These are phyloP conservation scores for Pseudomugil tenellus DNA, from an alignment of 2,797 vertebrate genomes.

Conservation along the genomic window DNA sequence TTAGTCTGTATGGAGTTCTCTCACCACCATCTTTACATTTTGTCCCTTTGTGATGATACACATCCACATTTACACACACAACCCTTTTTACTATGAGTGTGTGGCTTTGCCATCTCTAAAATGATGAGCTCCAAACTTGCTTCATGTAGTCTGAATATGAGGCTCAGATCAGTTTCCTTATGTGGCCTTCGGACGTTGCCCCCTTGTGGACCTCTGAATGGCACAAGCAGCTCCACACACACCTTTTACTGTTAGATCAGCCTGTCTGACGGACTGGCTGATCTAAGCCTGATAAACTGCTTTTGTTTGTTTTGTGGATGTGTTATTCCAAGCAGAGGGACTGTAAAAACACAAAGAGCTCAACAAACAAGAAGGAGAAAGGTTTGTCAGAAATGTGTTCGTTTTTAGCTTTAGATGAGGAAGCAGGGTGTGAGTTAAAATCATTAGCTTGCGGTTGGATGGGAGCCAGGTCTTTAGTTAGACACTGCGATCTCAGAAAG, in stretches of 20 bases:
- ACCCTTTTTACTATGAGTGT: neutral
- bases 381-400: neutral
- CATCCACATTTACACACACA: neutral
- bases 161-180: conserved; percentile 18
- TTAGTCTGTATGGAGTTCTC: neutral
- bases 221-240: conserved; percentile 27
- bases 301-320: conserved; percentile 53
- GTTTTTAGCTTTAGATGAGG: conserved; percentile 10
- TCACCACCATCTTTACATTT: neutral
- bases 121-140: neutral
- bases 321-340: conserved; percentile 47
- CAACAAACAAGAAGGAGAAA: conserved; percentile 9
- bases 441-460: conserved; percentile 16
- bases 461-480: conserved; percentile 1
- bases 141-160: neutral
- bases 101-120: neutral
- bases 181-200: conserved; percentile 69
- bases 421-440: neutral
- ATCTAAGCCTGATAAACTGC: conserved; percentile 55
- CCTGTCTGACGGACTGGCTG: conserved; percentile 32
- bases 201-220: conserved; percentile 72
- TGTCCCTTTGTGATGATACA: neutral
- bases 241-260: conserved; percentile 20
- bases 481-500: conserved; percentile 17
- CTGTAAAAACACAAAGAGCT: conserved; percentile 20